These are phyloP conservation scores for Etheostoma nigrum DNA, from an alignment of 2,797 vertebrate genomes.

Conservation along the genomic window DNA sequence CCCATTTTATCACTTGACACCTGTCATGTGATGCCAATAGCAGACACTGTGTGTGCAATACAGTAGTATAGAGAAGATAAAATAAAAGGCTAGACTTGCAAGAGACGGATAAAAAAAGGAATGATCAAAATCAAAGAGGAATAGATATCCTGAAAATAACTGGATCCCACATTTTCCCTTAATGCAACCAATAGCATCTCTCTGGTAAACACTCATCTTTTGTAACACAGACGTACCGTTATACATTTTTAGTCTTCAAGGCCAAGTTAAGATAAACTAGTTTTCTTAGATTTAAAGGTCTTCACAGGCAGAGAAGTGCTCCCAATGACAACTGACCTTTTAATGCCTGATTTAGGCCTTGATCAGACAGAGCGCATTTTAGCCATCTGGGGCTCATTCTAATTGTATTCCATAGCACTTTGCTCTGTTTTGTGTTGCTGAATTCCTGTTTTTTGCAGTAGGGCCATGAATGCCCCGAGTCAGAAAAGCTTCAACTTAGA, in stretches of 20 bases:
- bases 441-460: too few species aligned
- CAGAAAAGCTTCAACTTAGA: too few species aligned
- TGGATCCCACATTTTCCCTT: background rate
- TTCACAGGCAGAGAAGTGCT: background rate
- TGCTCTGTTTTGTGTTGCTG: too few species aligned
- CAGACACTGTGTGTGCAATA: background rate
- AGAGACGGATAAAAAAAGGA: too few species aligned
- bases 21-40: too few species aligned
- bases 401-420: too few species aligned
- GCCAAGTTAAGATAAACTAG: conserved; percentile 1
- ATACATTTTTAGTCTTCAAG: background rate
- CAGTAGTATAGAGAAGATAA: background rate
- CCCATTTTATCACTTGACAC: too few species aligned
- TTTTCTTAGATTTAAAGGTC: conserved; percentile 20
- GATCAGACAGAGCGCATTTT: too few species aligned
- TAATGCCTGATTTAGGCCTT: background rate
- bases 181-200: background rate
- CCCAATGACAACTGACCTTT: conserved; percentile 29
- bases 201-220: background rate
- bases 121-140: too few species aligned
- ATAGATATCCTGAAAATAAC: background rate
- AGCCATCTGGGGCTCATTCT: too few species aligned
- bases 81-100: background rate
- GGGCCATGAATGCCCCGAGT: too few species aligned
- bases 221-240: background rate